Conservation (phyloP, 1,140 invertebrate species). For the Platyura marginata region DNA sequence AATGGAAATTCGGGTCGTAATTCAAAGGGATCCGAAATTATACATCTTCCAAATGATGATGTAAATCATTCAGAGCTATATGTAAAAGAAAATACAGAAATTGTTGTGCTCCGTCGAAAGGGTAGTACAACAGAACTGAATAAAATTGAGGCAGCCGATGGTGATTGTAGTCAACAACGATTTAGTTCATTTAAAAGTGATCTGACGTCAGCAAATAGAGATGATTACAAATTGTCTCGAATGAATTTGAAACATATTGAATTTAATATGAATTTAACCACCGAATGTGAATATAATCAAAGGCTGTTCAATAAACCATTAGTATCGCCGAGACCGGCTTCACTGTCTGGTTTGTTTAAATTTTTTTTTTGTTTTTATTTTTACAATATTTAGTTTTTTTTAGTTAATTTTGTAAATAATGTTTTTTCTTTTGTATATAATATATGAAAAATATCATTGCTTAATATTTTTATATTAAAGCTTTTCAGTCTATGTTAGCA, state of each 20-base stretch:
- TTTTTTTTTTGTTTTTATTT: too few species aligned
- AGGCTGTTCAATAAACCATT: constrained; percentile 13
- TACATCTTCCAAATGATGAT: constrained; percentile 7
- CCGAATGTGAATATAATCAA: background rate
- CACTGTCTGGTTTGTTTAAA: constrained; percentile 24
- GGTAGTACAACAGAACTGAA: constrained; percentile 10
- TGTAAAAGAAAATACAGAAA: constrained; percentile 22
- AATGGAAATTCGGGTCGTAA: constrained; percentile 18
- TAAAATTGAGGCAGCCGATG: background rate
- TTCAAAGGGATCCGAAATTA: constrained; percentile 20
- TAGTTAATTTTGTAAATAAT: too few species aligned
- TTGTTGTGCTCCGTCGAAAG: constrained; percentile 21
- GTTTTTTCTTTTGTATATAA: too few species aligned
- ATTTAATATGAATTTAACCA: background rate
- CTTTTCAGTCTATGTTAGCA: background rate
- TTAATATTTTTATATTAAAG: constrained; percentile 3
- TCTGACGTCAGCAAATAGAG: background rate
- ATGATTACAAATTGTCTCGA: background rate
- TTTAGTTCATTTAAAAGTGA: constrained; percentile 5
- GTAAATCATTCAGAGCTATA: constrained; percentile 7
- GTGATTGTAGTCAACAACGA: background rate
- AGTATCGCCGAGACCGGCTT: constrained; percentile 23
- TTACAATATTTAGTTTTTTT: too few species aligned
- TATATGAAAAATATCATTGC: too few species aligned
- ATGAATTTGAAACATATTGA: background rate